Evolutionary conservation across 2,888 invertebrate genomes (phyloP), one percentile per base, ranked within the genome.

Genomic region (Chrysotoxum bicinctum): DNA sequence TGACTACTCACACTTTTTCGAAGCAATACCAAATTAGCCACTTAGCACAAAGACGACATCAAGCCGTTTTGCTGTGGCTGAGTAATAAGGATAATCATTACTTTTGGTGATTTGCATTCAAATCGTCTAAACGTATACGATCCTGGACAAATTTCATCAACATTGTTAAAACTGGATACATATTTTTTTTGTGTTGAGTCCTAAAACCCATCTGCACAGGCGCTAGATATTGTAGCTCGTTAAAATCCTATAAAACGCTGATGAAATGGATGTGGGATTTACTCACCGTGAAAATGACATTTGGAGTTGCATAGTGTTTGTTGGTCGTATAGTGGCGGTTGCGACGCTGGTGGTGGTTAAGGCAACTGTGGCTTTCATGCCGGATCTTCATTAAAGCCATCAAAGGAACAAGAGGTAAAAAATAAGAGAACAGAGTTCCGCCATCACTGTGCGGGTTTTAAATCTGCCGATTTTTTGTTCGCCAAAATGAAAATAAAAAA

Each of bases 271-370:
- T 73, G 56, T 60, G 52, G 77, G 85, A 85, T 85, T 85, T 76
- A 85, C 76, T 85, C 81, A 81, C 81, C 85, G 85, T 81, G 85
- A 81, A 85, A 85, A 85, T 84, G 68, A 60, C 77, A 85, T 85
- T 77, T 68, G 32, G 35, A 73, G 69, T 73, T 81, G 76, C 76
- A 62, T 48, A 60, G 48, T 68, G 62, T 85, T 69, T 85, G 70
- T 60, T 73, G 72, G 66, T 45, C 21, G 26, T 43, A 43, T 4
- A 6, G 45, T 48, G 58, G 19, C 16, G 43, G 16, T 43, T 12
- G 7, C 7, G 12, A 14, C 43, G 54, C 40, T 37, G 69, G 26
- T 43, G 23, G 32, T 69, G 19, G 19, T 26, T 30, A 26, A 16
- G 19, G 30, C 32, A 40, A 52, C 48, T 32, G n/a, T 56, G 62